phyloP scores from a whole-genome alignment of 1,140 invertebrate species.

The Drosophila teissieri region DNA sequence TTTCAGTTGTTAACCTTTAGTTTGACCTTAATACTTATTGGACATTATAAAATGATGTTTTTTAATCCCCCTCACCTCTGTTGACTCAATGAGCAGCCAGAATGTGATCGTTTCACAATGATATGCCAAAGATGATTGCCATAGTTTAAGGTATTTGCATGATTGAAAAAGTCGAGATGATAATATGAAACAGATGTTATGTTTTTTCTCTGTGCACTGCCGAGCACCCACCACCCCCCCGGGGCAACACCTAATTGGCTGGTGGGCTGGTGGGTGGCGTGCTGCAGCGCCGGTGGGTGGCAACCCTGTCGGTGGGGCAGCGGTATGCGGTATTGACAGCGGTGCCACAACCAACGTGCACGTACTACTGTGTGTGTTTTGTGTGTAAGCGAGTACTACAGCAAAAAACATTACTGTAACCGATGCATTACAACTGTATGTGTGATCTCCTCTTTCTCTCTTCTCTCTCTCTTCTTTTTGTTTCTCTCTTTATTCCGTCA shows the following conservation, averaged over 20 bases:
- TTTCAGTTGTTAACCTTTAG: too few species aligned
- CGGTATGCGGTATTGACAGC: slow-evolving; percentile 30
- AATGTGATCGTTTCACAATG: not conserved
- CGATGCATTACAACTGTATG: slow-evolving; percentile 82
- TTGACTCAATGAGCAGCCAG: not conserved
- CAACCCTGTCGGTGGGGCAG: slow-evolving; percentile 44
- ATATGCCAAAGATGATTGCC: slow-evolving; percentile 14
- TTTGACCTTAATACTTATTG: too few species aligned
- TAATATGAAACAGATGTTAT: slow-evolving; percentile 31
- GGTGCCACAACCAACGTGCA: slow-evolving; percentile 61
- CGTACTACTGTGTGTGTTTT: slow-evolving; percentile 79
- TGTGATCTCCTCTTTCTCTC: slow-evolving; percentile 82
- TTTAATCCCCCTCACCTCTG: too few species aligned
- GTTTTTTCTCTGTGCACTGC: slow-evolving; percentile 39
- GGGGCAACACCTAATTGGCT: not conserved
- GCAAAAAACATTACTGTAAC: slow-evolving; percentile 75
- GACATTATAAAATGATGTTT: too few species aligned
- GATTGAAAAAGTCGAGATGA: slow-evolving; percentile 39
- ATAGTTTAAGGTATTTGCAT: slow-evolving; percentile 3
- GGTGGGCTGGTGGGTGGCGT: slow-evolving; percentile 24
- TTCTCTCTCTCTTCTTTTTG: slow-evolving; percentile 82
- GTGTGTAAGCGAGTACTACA: slow-evolving; percentile 71
- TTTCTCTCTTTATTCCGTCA: slow-evolving; percentile 82
- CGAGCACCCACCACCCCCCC: slow-evolving; percentile 5
- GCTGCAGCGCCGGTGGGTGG: slow-evolving; percentile 37